Conservation (phyloP, 2,888 invertebrate species). For the Phengaris arion region DNA sequence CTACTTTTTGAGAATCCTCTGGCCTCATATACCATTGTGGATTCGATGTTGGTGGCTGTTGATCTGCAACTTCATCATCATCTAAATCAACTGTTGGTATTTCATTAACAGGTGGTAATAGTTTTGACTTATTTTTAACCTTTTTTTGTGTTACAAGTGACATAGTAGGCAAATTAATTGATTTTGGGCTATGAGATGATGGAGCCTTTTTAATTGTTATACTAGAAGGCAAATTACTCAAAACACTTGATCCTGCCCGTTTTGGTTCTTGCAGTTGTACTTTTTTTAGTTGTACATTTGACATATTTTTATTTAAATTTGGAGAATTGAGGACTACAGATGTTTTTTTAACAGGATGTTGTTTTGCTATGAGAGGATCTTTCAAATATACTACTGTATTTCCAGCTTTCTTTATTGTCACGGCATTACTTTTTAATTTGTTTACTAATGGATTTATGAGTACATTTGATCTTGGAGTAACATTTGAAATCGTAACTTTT, state of each 20-base stretch:
- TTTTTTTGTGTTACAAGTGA: constrained; percentile 1
- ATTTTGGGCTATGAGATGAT: neutral
- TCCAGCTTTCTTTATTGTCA: neutral
- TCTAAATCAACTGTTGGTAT: constrained; percentile 63
- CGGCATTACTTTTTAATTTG: neutral
- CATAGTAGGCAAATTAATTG: constrained; percentile 9
- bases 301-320: constrained; percentile 43
- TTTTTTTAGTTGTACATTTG: constrained; percentile 34
- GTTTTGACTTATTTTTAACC: constrained; percentile 33
- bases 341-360: neutral
- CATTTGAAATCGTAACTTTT: constrained; percentile 1
- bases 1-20: constrained; percentile 48
- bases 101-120: constrained; percentile 38
- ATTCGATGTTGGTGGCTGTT: constrained; percentile 40
- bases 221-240: constrained; percentile 29
- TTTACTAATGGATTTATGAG: constrained; percentile 19
- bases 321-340: neutral
- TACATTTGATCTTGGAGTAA: constrained; percentile 12
- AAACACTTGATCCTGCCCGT: constrained; percentile 7
- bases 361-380: neutral
- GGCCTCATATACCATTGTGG: constrained; percentile 70
- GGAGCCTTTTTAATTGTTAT: constrained; percentile 27
- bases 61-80: constrained; percentile 55
- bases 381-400: constrained; percentile 20
- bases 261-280: constrained; percentile 36